Base-by-base conservation (phyloP, 2,888 invertebrate genomes). In the Leucania comma region DNA sequence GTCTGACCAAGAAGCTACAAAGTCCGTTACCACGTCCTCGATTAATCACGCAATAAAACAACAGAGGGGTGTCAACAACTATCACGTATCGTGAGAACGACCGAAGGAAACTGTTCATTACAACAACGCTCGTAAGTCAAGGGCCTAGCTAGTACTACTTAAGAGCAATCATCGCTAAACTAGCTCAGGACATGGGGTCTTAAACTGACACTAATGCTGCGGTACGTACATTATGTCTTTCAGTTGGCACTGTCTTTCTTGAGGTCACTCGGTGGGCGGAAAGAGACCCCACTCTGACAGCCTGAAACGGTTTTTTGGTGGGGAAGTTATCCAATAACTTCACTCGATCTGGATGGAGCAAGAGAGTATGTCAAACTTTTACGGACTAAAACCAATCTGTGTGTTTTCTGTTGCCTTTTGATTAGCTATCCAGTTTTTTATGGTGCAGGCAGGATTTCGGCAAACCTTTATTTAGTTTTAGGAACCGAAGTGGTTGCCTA, bases 101-200 rank as follows among this genome's bases (percentile, higher is more conserved):
- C 60, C 32, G 50, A 62, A 79, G 78, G 78, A 79, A 79, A 29
- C 64, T 59, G 72, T 72, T 72, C 72, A 72, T 79, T 79, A 79
- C 60, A 32, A 78, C 63, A 29, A 42, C 48, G n/a, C 71, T 81
- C 64, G 58, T 69, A 81, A 77, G 72, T 68, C 78, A 81, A 78
- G 78, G 78, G 78, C 78, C 78, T 67, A 68, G 48, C 42, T 54
- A 29, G 56, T 57, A 54, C 76, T 78, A 64, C 82, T 79, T 79
- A 78, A 60, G 48, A 77, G 17, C 78, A 79, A 79, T 79, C 72
- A 78, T 81, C 64, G 72, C 63, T 62, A 71, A 81, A 72, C 67
- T 77, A 77, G 62, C n/a, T n/a, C 46, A 62, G 66, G 59, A 46
- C 29, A 77, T 72, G 82, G 72, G 72, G 82, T 77, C 81, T 51